phyloP scores from a whole-genome alignment of 2,888 invertebrate genomes.

The Adineta ricciae region DNA sequence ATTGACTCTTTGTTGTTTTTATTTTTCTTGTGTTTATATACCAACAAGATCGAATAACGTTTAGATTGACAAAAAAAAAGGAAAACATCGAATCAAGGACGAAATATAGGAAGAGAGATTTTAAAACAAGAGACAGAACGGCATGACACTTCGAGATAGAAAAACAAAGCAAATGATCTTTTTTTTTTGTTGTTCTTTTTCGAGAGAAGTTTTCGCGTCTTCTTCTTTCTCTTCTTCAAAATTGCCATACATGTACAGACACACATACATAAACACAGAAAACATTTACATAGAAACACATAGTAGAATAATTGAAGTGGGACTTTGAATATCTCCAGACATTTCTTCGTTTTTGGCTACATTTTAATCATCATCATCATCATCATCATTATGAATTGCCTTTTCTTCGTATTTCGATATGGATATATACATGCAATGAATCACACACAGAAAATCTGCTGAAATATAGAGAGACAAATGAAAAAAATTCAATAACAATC shows the following conservation, averaged over 20 bases:
- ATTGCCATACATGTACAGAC: background rate
- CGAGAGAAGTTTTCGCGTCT: background rate
- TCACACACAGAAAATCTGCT: background rate
- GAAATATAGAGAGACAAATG: background rate
- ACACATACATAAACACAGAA: background rate
- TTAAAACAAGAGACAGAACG: background rate
- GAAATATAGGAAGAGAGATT: background rate
- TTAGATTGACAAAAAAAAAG: background rate
- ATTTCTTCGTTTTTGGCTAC: background rate
- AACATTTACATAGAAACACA: constrained; percentile 1
- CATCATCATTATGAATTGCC: background rate
- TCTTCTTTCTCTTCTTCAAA: background rate
- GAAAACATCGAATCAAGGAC: background rate
- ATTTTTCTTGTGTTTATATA: background rate
- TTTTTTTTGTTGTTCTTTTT: background rate
- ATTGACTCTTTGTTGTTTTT: background rate
- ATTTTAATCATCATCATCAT: constrained; percentile 6
- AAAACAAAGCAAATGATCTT: background rate
- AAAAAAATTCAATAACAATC: background rate
- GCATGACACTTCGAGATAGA: background rate
- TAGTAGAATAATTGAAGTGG: background rate
- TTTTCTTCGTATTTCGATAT: background rate
- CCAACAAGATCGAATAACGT: background rate
- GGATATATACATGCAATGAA: background rate
- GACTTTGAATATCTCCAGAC: background rate